Conservation (phyloP, 2,113 vertebrate species). For the Crypturellus undulatus region DNA sequence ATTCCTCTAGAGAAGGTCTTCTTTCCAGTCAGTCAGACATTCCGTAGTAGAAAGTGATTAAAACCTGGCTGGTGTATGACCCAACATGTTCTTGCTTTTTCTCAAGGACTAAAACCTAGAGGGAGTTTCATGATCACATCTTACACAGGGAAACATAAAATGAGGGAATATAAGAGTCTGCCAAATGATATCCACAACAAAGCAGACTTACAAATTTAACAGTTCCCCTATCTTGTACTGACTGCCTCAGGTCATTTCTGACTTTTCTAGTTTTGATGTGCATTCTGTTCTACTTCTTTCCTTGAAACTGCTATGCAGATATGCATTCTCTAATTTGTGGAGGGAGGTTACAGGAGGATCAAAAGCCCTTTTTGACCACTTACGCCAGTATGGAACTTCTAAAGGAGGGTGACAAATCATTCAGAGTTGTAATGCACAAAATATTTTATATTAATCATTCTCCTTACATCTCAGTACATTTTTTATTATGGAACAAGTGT, state of each 20-base stretch:
- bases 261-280: not conserved
- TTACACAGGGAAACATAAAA: not conserved
- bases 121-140: not conserved
- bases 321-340: not conserved
- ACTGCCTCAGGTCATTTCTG: not conserved
- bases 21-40: not conserved
- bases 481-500: not conserved
- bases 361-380: not conserved
- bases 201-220: not conserved
- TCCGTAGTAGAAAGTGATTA: not conserved
- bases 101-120: not conserved
- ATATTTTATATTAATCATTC: not conserved
- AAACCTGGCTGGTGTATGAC: not conserved
- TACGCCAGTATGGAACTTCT: not conserved
- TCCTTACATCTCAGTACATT: not conserved
- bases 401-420: not conserved
- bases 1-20: not conserved
- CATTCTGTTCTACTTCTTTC: not conserved
- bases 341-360: not conserved
- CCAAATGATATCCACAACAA: not conserved
- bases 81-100: not conserved
- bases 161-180: not conserved
- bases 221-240: not conserved
- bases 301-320: not conserved
- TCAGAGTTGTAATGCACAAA: not conserved